Base-by-base conservation (phyloP, 2,888 invertebrate species). In the Bedellia somnulentella region DNA sequence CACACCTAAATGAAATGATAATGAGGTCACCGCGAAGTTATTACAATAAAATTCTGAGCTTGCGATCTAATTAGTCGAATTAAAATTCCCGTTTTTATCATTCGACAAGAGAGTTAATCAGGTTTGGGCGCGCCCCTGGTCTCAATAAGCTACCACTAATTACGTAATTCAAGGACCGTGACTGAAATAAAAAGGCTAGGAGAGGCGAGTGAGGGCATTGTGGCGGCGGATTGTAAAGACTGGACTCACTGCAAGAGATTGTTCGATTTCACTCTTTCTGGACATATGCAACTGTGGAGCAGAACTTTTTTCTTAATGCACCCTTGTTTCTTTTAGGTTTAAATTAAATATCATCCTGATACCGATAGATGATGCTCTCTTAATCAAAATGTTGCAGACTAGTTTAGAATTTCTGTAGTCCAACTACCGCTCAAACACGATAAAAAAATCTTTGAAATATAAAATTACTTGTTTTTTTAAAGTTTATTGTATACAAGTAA, bases 101-200 rank as follows among this genome's bases (percentile, higher is more conserved):
- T 25, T 11, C 12, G 13, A 5, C 5, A 25, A 24, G 5, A 5
- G 5, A 5, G 11, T 25, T 25, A 9, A 4, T 27, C 27, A 10
- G 10, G 8, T n/a, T 29, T 13, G 15, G 12, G 12, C n/a, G 18
- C 49, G 49, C 50, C 49, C 41, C 43, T 52, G 56, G 49, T 57
- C 49, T 51, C 57, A 62, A 67, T 63, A 58, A 57, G 53, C 56
- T 57, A 52, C 60, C 49, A 52, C 63, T 70, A 70, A 73, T 73
- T 70, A 68, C 54, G 59, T 64, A 61, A 68, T 70, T 58, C 62
- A 62, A 62, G 56, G 46, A 59, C 64, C 66, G 62, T 70, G 62
- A 67, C 63, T 47, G 43, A 57, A 64, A 61, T 63, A 59, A 61
- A 59, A 37, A 46, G 61, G 47, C 44, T 52, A 53, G 55, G 56